Base-by-base conservation (phyloP, 1,140 invertebrate genomes). In the Drosophila murphyi region DNA sequence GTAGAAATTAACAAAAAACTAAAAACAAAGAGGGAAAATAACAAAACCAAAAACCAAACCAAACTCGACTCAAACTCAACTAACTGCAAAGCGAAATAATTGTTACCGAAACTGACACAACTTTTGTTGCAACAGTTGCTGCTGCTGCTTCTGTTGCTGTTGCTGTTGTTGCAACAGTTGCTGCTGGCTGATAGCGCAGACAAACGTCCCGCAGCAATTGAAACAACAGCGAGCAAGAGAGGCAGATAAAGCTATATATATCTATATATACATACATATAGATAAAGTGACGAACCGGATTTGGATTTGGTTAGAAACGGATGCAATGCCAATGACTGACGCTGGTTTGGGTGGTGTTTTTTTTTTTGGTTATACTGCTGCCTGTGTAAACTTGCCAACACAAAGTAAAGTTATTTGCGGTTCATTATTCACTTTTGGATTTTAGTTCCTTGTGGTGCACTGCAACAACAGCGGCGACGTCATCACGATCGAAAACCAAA, bases 371-470 rank as follows among this genome's bases (percentile, higher is more conserved):
- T 43, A n/a, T 41, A 10, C 39, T 41, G 39, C 39, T 41, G 39
- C n/a, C 51, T 70, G 64, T 74, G 51, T 28, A 37, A 55, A 51
- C 68, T 55, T 41, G 51, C 52, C 69, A 71, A 63, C 69, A 78
- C 80, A 90, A 81, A 89, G 86, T 79, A 81, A 89, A 85, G 81
- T 89, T 89, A 89, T 89, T 89, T 89, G 85, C 86, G 86, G 85
- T 89, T 89, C 85, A 89, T 89, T 89, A 89, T 89, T 90, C 85
- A 89, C 85, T 89, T 89, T 88, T 83, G 76, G 85, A 75, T 89
- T 88, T 83, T 88, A 83, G 89, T 80, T 80, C 56, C 80, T 83
- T 80, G 85, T 65, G 78, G 70, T 76, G 48, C 77, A 59, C 47
- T 51, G 55, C n/a, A 10, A 54, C 32, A 20, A 12, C 61, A 34